Evolutionary conservation across 2,113 vertebrate genomes (phyloP).

Genomic region (Oncorhynchus kisutch): DNA sequence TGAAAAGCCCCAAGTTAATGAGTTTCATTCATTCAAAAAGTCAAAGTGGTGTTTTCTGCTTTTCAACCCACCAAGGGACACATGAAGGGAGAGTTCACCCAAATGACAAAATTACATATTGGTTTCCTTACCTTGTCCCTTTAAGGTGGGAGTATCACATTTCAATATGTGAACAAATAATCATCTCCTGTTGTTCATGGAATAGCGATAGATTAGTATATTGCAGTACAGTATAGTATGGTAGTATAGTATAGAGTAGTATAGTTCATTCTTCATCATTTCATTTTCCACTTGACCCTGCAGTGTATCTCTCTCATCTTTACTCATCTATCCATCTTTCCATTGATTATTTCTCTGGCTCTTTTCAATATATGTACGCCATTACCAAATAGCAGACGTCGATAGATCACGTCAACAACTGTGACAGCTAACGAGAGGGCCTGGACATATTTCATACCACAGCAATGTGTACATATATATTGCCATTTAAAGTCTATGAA

Average conservation of each 20-base stretch:
- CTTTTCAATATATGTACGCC: constrained; percentile 39
- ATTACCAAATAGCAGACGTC: constrained; percentile 60
- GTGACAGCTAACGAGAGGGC: constrained; percentile 67
- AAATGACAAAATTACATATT: neutral
- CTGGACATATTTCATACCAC: constrained; percentile 51
- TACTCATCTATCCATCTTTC: constrained; percentile 47
- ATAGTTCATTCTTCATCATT: constrained; percentile 20
- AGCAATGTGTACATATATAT: neutral
- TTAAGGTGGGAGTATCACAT: too few relatives aligned
- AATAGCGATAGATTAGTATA: too few relatives aligned
- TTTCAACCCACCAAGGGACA: constrained; percentile 2
- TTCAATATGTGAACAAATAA: too few relatives aligned
- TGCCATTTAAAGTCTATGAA: neutral
- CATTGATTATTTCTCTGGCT: constrained; percentile 64
- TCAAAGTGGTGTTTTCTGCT: constrained; percentile 8
- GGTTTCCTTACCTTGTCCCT: neutral
- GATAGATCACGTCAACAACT: constrained; percentile 58
- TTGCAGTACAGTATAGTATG: too few relatives aligned
- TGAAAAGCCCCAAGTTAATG: neutral
- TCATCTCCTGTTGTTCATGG: too few relatives aligned
- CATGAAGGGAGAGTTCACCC: too few relatives aligned
- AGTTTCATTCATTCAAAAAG: constrained; percentile 13
- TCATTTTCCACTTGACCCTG: constrained; percentile 61
- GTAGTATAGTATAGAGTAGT: too few relatives aligned
- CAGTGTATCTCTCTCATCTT: constrained; percentile 47